Evolutionary conservation across 1,140 invertebrate species (phyloP).

Genomic region (Aethina tumida): DNA sequence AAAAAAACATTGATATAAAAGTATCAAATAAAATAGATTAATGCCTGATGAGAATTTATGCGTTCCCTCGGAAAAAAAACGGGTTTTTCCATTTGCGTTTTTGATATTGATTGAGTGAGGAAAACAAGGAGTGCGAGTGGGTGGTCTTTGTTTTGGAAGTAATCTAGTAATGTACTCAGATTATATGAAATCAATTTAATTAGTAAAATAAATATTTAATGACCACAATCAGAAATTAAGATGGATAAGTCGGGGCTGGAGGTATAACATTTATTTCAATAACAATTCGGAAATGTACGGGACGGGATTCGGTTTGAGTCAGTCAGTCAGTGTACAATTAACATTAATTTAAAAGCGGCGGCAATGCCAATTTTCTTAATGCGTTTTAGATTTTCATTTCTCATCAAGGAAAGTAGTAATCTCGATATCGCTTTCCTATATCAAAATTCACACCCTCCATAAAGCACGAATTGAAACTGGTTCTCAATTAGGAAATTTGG

Average conservation of each 20-base stretch:
- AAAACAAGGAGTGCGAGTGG: too few species aligned
- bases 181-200: conserved; percentile 24
- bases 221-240: conserved; percentile 21
- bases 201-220: conserved; percentile 24
- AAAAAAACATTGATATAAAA: too few species aligned
- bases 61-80: too few species aligned
- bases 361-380: conserved; percentile 36
- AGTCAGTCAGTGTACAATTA: conserved; percentile 33
- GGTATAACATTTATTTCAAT: conserved; percentile 21
- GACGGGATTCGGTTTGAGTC: conserved; percentile 26
- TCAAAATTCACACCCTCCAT: conserved; percentile 35
- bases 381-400: conserved; percentile 36
- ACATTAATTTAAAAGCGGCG: conserved; percentile 37
- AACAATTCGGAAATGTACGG: conserved; percentile 27
- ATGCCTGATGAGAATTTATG: too few species aligned
- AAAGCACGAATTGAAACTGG: conserved; percentile 32
- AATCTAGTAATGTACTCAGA: too few species aligned
- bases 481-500: conserved; percentile 34
- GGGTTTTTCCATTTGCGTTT: too few species aligned
- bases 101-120: too few species aligned
- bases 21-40: too few species aligned
- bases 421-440: conserved; percentile 34
- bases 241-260: conserved; percentile 3
- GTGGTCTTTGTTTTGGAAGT: too few species aligned
- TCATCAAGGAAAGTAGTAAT: conserved; percentile 38